Evolutionary conservation across 2,113 vertebrate genomes (phyloP), one percentile per base, ranked within the genome.

Genomic region (Limanda limanda): DNA sequence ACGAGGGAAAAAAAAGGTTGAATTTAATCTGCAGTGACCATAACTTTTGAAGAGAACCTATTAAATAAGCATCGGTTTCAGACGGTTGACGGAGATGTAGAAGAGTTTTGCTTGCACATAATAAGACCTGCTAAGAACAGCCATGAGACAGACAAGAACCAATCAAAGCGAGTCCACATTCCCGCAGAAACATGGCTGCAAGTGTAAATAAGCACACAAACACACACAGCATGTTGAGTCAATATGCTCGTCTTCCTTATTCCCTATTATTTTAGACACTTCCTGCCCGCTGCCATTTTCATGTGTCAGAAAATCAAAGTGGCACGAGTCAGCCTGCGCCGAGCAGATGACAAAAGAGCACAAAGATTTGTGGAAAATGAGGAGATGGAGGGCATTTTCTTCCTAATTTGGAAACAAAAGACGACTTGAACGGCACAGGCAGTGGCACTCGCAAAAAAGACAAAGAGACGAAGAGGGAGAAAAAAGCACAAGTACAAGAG

Each of bases 111-210:
- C 62, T 45, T 20, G 20, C 47, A 65, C 27, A 70, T 73, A 62
- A 56, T 54, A 31, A 56, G 69, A 40, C 35, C 70, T 37, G 60
- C 42, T 57, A 48, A 79, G 77, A 27, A 45, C 18, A 74, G 24
- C 56, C 52, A 66, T 73, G 56, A 58, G 85, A 92, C 68, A 78
- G 81, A 89, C 91, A 86, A 75, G 61, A 35, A 74, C 80, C 87
- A 86, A 87, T 86, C 71, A 90, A 87, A 84, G 31, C 68, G 65
- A 80, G 71, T 48, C 45, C 76, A 72, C 73, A 78, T 78, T 83
- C 45, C 57, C 57, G 66, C 40, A 63, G 35, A 76, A 60, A 74
- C 42, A 68, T 13, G 23, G 11, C 20, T 51, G 4, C 65, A 23
- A 51, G 27, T 51, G 71, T 23, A 78, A 48, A 59, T n/a, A 68